Evolutionary conservation across 2,797 vertebrate species (phyloP).

Genomic region (Momotus momota): DNA sequence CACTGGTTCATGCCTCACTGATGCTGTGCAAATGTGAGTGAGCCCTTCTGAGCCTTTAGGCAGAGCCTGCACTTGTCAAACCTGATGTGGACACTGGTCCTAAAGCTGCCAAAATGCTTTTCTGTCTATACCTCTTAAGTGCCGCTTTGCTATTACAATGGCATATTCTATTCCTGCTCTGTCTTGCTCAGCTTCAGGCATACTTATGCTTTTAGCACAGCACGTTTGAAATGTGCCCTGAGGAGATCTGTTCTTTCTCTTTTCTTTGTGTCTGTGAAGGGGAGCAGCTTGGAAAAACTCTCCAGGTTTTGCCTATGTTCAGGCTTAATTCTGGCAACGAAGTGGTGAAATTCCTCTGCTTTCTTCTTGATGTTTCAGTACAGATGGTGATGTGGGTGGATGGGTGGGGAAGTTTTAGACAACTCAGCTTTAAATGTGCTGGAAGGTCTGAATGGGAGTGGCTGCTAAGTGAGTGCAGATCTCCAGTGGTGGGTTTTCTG

Average conservation of each 20-base stretch:
- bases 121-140: not conserved
- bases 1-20: not conserved
- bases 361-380: not conserved
- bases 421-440: not conserved
- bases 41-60: not conserved
- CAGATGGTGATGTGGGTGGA: constrained; percentile 67
- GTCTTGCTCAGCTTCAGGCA: not conserved
- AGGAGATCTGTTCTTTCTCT: not conserved
- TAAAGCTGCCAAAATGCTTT: not conserved
- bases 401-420: constrained; percentile 14
- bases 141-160: not conserved
- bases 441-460: constrained; percentile 15
- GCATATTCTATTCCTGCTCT: not conserved
- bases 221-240: not conserved
- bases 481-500: not conserved
- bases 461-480: not conserved
- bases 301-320: not conserved
- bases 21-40: not conserved
- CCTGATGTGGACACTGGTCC: not conserved
- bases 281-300: not conserved
- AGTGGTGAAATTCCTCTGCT: not conserved
- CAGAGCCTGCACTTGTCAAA: not conserved
- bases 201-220: not conserved
- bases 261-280: not conserved
- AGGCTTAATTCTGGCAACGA: not conserved